Percentiles rank a stretch among this genome's conserved stretches.
phyloP scores from a whole-genome alignment of 2,888 invertebrate species.

The Cheilosia urbana region DNA sequence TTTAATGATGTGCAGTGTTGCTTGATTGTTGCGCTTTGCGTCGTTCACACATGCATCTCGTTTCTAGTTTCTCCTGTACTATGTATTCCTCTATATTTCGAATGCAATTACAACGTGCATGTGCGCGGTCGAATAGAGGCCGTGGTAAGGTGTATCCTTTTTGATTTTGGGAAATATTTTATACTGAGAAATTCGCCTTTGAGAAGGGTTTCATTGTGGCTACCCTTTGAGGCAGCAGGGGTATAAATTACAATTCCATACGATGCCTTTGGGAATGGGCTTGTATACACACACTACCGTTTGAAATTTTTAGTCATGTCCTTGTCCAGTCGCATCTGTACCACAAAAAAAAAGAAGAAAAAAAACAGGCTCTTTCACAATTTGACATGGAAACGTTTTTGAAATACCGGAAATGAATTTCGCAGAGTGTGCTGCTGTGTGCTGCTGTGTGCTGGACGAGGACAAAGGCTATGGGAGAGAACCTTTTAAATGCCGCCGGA shows the following conservation, averaged over 20 bases:
- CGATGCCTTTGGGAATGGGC: too few relatives aligned
- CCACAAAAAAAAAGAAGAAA: neutral
- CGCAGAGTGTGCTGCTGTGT: constrained; percentile 9
- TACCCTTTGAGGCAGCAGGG: neutral
- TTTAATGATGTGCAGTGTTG: constrained; percentile 57
- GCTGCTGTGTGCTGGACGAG: neutral
- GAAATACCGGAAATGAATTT: constrained; percentile 46
- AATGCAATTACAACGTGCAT: neutral
- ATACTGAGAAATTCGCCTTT: neutral
- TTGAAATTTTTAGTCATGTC: too few relatives aligned
- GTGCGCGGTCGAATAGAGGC: neutral
- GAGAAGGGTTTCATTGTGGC: neutral
- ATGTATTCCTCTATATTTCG: neutral
- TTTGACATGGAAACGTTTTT: constrained; percentile 35
- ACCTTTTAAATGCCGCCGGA: constrained; percentile 48
- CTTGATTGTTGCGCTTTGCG: constrained; percentile 44
- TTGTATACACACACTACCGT: too few relatives aligned
- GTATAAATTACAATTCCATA: neutral
- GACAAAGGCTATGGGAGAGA: constrained; percentile 23
- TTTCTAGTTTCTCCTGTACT: too few relatives aligned
- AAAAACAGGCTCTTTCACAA: constrained; percentile 1
- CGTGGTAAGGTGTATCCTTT: neutral
- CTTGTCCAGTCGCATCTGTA: too few relatives aligned
- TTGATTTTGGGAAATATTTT: neutral
- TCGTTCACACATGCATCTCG: neutral